These are phyloP conservation scores for Zeuzera pyrina DNA, from an alignment of 2,888 invertebrate genomes.

Conservation along the genomic window DNA sequence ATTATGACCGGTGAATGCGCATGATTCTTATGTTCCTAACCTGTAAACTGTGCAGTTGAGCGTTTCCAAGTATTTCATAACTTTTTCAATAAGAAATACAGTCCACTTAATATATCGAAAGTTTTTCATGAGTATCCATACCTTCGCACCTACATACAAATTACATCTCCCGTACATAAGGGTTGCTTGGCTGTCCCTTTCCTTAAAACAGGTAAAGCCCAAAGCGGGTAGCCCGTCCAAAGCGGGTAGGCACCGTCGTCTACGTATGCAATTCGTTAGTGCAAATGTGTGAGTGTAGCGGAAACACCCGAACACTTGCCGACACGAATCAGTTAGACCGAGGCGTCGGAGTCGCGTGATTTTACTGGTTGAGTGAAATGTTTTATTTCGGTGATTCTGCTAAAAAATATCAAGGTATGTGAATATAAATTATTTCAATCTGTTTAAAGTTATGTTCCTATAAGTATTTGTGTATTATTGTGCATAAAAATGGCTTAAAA, in stretches of 20 bases:
- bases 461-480: neutral
- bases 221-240: neutral
- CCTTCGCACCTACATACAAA: no score
- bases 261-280: neutral
- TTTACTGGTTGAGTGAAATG: neutral
- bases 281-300: neutral
- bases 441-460: neutral
- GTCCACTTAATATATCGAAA: no score
- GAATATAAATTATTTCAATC: neutral
- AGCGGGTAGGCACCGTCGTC: neutral
- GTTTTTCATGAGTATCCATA: no score
- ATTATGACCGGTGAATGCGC: no score
- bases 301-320: neutral
- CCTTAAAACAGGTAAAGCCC: no score
- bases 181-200: no score
- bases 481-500: neutral
- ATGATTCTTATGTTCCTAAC: no score
- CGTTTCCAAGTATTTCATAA: no score
- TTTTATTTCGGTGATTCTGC: neutral
- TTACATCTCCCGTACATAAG: no score
- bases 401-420: neutral
- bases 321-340: neutral
- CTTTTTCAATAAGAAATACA: no score
- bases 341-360: neutral
- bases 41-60: no score